Evolutionary conservation across 2,797 vertebrate genomes (phyloP), one percentile per base, ranked within the genome.

Genomic region (Chloroceryle inda): DNA sequence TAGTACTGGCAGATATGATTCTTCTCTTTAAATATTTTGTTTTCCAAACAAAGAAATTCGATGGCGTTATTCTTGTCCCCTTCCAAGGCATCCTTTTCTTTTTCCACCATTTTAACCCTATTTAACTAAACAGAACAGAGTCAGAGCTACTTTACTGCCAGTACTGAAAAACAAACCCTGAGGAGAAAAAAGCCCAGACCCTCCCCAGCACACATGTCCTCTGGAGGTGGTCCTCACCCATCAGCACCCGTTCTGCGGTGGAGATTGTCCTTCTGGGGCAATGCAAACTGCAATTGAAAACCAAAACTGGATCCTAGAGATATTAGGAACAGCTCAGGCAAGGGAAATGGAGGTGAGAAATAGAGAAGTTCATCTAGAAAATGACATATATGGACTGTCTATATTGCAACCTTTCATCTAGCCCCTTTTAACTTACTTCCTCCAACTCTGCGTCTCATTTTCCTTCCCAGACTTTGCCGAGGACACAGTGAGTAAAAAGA

Each of bases 81-180:
- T 97, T 99, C 99, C 97, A 99, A 98, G 67, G 99, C 98, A 91
- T 99, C 99, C 92, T 99, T 99, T 98, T 99, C 99, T 96, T 99
- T 99, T 97, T 99, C 99, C 80, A 99, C 99, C 53, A 99, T 97
- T 96, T 99, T 99, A 73, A 99, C 99, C 97, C 99, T 98, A 96
- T 99, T 99, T 92, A 99, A 98, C 99, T 99, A 88, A 19, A 97
- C 74, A 91, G 79, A 91, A 85, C 31, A 92, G 14, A 75, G 45
- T 66, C 50, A 82, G 75, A 66, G 69, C 27, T 85, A 58, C n/a
- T 47, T 81, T 49, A 80, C 47, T 53, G 47, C 77, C 42, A 64
- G 67, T 4, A 67, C 13, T 24, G 50, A 47, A 61, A 14, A 80
- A 63, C 5, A 47, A 88, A 40, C 3, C 31, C 26, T 0, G 6